Percentiles rank a stretch among this genome's conserved stretches.
phyloP scores from a whole-genome alignment of 2,113 vertebrate genomes.

The Carassius gibelio region DNA sequence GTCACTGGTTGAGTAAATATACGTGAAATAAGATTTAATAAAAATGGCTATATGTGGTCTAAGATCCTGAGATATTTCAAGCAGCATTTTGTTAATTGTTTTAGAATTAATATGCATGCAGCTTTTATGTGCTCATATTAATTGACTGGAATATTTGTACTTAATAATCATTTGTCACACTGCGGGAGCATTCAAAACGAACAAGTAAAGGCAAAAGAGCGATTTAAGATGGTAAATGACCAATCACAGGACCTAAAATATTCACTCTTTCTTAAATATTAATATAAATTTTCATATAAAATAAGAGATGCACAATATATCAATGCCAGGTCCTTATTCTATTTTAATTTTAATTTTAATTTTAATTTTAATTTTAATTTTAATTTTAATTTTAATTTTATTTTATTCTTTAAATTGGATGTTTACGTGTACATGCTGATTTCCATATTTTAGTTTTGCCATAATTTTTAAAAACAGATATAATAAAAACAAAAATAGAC shows the following conservation, averaged over 20 bases:
- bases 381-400: too few relatives aligned
- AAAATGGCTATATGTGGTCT: neutral
- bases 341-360: too few relatives aligned
- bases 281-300: too few relatives aligned
- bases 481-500: too few relatives aligned
- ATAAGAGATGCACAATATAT: too few relatives aligned
- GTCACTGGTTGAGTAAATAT: conserved; percentile 31
- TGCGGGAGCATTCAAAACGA: neutral
- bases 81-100: neutral
- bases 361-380: too few relatives aligned
- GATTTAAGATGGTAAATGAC: neutral
- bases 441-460: too few relatives aligned
- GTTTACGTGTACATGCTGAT: too few relatives aligned
- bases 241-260: neutral
- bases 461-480: too few relatives aligned
- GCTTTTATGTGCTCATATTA: neutral
- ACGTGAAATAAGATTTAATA: neutral
- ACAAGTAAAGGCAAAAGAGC: neutral
- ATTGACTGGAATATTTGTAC: neutral
- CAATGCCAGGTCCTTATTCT: too few relatives aligned
- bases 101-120: neutral
- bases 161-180: neutral
- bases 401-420: too few relatives aligned
- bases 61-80: neutral
- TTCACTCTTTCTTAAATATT: neutral